Conservation (phyloP, 2,113 vertebrate species). For the Egretta garzetta region DNA sequence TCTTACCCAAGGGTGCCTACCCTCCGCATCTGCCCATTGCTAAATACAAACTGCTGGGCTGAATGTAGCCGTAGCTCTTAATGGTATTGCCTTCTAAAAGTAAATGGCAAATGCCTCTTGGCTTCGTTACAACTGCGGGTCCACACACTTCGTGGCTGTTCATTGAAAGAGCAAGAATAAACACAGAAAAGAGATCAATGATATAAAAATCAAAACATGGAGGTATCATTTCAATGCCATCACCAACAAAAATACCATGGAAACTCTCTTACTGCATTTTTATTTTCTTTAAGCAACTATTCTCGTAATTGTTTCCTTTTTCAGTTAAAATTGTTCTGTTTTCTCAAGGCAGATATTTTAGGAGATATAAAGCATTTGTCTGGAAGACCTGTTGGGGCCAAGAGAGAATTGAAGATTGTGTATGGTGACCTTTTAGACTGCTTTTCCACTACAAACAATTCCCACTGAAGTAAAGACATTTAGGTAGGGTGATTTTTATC, state of each 20-base stretch:
- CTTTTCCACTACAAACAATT: neutral
- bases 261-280: neutral
- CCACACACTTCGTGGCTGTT: neutral
- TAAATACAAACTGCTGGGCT: neutral
- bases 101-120: neutral
- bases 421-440: constrained; percentile 37
- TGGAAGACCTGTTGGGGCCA: neutral
- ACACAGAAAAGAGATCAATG: neutral
- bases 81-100: neutral
- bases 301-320: neutral
- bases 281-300: neutral
- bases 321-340: neutral
- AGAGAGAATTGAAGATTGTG: neutral
- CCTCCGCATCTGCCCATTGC: neutral
- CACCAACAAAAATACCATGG: neutral
- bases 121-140: neutral
- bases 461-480: neutral
- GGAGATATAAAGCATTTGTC: neutral
- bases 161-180: neutral
- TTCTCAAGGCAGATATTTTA: neutral
- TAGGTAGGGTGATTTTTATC: neutral
- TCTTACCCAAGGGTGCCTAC: neutral
- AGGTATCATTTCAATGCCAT: neutral
- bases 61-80: neutral
- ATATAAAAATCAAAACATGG: neutral